phyloP scores from a whole-genome alignment of 1,140 invertebrate genomes.

The Hyles euphorbiae region DNA sequence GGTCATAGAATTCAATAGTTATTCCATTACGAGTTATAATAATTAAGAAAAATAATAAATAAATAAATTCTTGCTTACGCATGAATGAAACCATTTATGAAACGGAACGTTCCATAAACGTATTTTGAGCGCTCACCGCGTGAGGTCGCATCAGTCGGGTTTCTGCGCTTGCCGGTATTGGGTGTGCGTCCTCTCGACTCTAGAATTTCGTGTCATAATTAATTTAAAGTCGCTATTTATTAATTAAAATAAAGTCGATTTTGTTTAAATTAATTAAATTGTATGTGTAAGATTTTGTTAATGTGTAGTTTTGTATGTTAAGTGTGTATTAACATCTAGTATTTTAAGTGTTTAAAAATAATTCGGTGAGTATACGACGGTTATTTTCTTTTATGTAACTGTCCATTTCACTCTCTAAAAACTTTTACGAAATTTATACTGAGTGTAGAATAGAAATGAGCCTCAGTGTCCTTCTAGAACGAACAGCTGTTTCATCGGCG shows the following conservation, averaged over 20 bases:
- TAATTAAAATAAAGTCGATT: slow-evolving; percentile 38
- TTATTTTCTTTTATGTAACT: slow-evolving; percentile 24
- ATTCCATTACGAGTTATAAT: too few relatives aligned
- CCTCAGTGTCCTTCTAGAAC: background rate
- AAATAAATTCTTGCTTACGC: slow-evolving; percentile 12
- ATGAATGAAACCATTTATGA: slow-evolving; percentile 47
- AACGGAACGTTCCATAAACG: slow-evolving; percentile 54
- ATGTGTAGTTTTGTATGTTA: slow-evolving; percentile 38
- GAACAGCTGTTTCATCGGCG: slow-evolving; percentile 4
- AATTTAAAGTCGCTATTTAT: slow-evolving; percentile 41
- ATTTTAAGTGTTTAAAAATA: slow-evolving; percentile 50
- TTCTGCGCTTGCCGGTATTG: slow-evolving; percentile 64
- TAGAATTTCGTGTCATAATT: slow-evolving; percentile 54
- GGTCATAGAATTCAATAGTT: too few relatives aligned
- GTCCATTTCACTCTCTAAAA: slow-evolving; percentile 16
- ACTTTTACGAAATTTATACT: background rate
- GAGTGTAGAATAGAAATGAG: slow-evolving; percentile 9
- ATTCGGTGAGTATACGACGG: slow-evolving; percentile 47
- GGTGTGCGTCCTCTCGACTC: slow-evolving; percentile 54
- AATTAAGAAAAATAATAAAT: slow-evolving; percentile 1
- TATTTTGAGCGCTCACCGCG: slow-evolving; percentile 51
- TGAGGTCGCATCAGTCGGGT: slow-evolving; percentile 69
- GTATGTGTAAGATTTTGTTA: slow-evolving; percentile 29
- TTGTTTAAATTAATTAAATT: slow-evolving; percentile 24
- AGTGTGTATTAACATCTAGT: slow-evolving; percentile 35